phyloP scores from a whole-genome alignment of 2,888 invertebrate species.

The Heliconius aoede region DNA sequence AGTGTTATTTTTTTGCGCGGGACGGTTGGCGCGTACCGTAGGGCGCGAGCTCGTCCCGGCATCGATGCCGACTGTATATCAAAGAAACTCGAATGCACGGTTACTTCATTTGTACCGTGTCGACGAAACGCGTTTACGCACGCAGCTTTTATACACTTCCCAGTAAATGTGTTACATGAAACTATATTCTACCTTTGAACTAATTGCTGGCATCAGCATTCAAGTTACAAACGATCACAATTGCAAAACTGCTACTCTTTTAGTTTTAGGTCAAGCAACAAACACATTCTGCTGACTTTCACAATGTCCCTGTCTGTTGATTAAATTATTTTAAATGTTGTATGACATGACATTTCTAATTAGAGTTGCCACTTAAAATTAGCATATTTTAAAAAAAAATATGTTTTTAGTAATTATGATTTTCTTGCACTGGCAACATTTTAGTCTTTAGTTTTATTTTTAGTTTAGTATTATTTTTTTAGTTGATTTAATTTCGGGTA shows the following conservation, averaged over 20 bases:
- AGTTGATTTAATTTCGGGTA: not conserved
- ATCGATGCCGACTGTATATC: constrained; percentile 68
- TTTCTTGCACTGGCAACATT: constrained; percentile 59
- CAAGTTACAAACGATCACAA: constrained; percentile 22
- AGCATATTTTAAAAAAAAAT: constrained; percentile 19
- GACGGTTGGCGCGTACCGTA: constrained; percentile 72
- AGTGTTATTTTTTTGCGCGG: constrained; percentile 78
- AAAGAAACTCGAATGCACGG: constrained; percentile 69
- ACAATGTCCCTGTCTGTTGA: constrained; percentile 53
- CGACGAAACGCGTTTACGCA: constrained; percentile 54
- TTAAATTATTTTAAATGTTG: constrained; percentile 35
- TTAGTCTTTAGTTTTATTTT: too few species aligned
- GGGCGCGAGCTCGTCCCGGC: constrained; percentile 66
- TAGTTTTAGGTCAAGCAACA: constrained; percentile 57
- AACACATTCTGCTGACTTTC: constrained; percentile 63
- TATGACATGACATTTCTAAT: constrained; percentile 53
- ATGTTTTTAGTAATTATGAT: constrained; percentile 30
- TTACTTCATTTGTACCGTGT: constrained; percentile 60
- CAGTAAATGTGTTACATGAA: constrained; percentile 31
- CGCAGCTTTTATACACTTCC: constrained; percentile 40
- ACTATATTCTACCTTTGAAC: constrained; percentile 44
- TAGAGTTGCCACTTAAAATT: constrained; percentile 58
- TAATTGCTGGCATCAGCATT: constrained; percentile 45
- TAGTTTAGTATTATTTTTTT: too few species aligned
- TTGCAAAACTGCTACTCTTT: constrained; percentile 44